phyloP scores from a whole-genome alignment of 2,797 vertebrate species.

The Gymnoscopelus microlampas region DNA sequence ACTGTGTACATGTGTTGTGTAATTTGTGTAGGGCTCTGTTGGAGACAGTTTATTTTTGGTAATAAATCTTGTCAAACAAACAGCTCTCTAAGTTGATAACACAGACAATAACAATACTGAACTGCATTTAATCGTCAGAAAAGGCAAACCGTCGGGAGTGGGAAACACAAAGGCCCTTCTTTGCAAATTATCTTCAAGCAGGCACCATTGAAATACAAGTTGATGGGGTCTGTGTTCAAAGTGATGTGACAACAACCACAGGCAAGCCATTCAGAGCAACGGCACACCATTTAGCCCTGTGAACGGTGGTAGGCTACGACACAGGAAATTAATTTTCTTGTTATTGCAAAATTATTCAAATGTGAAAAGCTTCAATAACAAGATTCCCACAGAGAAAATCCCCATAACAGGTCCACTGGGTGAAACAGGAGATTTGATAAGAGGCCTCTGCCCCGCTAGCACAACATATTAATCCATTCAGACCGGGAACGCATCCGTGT shows the following conservation, averaged over 20 bases:
- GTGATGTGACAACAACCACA: conserved; percentile 67
- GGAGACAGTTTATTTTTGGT: conserved; percentile 4
- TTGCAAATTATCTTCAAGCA: conserved; percentile 66
- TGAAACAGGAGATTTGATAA: conserved; percentile 62
- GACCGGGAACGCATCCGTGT: too few relatives aligned
- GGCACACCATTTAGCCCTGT: conserved; percentile 56
- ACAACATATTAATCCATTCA: conserved; percentile 50
- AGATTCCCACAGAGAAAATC: conserved; percentile 71
- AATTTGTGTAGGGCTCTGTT: background rate
- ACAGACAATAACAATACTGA: conserved; percentile 31
- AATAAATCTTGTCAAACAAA: conserved; percentile 39
- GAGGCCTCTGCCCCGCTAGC: conserved; percentile 41
- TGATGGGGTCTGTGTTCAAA: conserved; percentile 52
- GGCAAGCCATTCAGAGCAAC: conserved; percentile 67
- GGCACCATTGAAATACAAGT: conserved; percentile 53
- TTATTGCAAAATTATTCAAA: conserved; percentile 80
- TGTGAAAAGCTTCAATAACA: conserved; percentile 77
- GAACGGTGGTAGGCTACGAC: conserved; percentile 54
- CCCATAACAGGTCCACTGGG: conserved; percentile 62
- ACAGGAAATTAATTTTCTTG: conserved; percentile 70
- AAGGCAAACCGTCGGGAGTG: conserved; percentile 54
- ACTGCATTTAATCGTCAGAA: conserved; percentile 55
- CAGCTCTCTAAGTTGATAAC: conserved; percentile 12
- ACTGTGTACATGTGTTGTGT: too few relatives aligned
- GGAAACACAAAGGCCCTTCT: conserved; percentile 65